Base-by-base conservation (phyloP, 2,113 vertebrate genomes). In the Synchiropus splendidus region DNA sequence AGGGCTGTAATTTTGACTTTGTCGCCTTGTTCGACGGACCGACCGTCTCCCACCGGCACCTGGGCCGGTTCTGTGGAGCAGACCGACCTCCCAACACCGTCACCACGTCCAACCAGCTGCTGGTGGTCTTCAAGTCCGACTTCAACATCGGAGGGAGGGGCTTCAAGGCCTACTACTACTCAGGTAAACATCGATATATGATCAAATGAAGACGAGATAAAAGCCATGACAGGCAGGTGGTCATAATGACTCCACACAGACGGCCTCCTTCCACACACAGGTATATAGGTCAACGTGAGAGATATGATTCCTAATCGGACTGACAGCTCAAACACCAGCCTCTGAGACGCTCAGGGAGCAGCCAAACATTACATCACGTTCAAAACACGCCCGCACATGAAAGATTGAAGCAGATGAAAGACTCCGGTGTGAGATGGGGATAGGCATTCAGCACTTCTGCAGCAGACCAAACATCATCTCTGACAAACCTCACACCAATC, bases 111-210 rank as follows among this genome's bases (percentile, higher is more conserved):
- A 88, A 72, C 0, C 86, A 92, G 58, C 83, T 97, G 30, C 85
- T 92, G n/a, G 52, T 95, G 13, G 52, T 94, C 54, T 97, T 98
- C 82, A 97, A 91, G 66, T 98, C 94, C 0, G 94, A 98, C 71
- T 97, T 92, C 58, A 98, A 98, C 78, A 98, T 98, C 0, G 94
- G 90, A 6, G 92, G 90, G 56, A 83, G 88, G 32, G 94, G 95
- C 32, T 98, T 98, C 77, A 97, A 92, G 61, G 92, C 92, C 10
- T 82, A 88, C 56, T 98, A 91, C 74, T 97, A 90, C 72, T 97
- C 94, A 15, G 92, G 94, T 97, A 71, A 11, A 27, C 21, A 8
- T n/a, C n/a, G n/a, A n/a, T n/a, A n/a, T n/a, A n/a, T n/a, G n/a
- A n/a, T n/a, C 21, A 27, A 27, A 27, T 27, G 21, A 27, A 27